Evolutionary conservation across 2,797 vertebrate species (phyloP), one percentile per base, ranked within the genome.

Genomic region (Anguilla obscura): DNA sequence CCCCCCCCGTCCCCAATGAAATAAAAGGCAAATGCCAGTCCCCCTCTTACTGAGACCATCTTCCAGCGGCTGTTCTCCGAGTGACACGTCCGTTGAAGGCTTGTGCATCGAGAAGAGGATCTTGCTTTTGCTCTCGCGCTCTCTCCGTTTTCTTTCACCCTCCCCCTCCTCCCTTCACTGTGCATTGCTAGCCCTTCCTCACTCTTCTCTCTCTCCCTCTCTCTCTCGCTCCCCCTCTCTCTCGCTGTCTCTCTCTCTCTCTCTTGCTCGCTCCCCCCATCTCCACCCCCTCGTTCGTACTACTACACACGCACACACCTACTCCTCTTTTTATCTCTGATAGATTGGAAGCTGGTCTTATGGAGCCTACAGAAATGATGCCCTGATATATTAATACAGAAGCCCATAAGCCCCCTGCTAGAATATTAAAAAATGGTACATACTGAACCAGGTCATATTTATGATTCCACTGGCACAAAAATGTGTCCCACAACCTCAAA

Each of bases 1-100:
- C 24, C 63, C n/a, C 24, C 12, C 58, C 12, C 58, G 14, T 3
- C 16, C 33, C 12, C 48, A 24, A 96, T 95, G 96, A 97, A 97
- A 97, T 97, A 97, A 97, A 96, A 98, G 96, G 96, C 94, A 91
- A 96, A 95, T 91, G 96, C 97, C 97, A 96, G 97, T 97, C 97
- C 97, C 95, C 36, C 96, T 96, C 96, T 97, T 96, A 96, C 96
- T 96, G 96, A 96, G 94, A 96, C 96, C 96, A 96, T 96, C 94
- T 95, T 96, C 94, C 92, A 94, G 93, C 89, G 93, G 93, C 94
- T 93, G 93, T 93, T 94, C 94, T 91, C 94, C 94, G 88, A 92
- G 90, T 85, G 91, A 91, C 94, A 94, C 92, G 91, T 90, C 93
- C 91, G 94, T 93, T 89, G 92, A 94, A 94, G 95, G 93, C 94